phyloP scores from a whole-genome alignment of 2,888 invertebrate genomes.

The Omphaloscelis lunosa region DNA sequence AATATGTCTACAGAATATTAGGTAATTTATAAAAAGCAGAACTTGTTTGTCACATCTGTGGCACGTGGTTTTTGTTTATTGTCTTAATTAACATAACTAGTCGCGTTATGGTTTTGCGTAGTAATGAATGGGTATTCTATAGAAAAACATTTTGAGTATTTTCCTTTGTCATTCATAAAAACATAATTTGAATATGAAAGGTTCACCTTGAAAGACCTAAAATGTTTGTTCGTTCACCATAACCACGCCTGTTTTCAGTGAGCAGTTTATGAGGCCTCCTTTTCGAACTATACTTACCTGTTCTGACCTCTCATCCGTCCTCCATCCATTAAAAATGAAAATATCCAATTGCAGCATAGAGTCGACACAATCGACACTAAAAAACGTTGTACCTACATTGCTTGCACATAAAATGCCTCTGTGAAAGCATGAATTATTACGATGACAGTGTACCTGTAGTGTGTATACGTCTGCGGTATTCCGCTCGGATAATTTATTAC shows the following conservation, averaged over 20 bases:
- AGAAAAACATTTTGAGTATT: not conserved
- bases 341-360: not conserved
- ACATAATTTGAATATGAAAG: not conserved
- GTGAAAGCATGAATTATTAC: conserved; percentile 61
- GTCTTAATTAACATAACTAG: conserved; percentile 46
- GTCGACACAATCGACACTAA: not conserved
- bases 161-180: conserved; percentile 4
- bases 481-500: conserved; percentile 65
- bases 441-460: conserved; percentile 55
- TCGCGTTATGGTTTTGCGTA: conserved; percentile 18
- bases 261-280: not conserved
- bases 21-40: conserved; percentile 12
- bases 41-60: conserved; percentile 15
- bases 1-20: not conserved
- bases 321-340: too few relatives aligned
- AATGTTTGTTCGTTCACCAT: conserved; percentile 2
- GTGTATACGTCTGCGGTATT: conserved; percentile 57
- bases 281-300: not conserved
- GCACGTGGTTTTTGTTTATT: conserved; percentile 45
- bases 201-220: not conserved
- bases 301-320: not conserved
- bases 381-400: conserved; percentile 7
- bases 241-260: not conserved
- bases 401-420: conserved; percentile 7
- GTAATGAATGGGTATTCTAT: conserved; percentile 14